A percentile compares a stretch with the other conserved stretches of the same genome.
Conservation (phyloP, 2,888 invertebrate species). For the Drosophila crucigera region DNA sequence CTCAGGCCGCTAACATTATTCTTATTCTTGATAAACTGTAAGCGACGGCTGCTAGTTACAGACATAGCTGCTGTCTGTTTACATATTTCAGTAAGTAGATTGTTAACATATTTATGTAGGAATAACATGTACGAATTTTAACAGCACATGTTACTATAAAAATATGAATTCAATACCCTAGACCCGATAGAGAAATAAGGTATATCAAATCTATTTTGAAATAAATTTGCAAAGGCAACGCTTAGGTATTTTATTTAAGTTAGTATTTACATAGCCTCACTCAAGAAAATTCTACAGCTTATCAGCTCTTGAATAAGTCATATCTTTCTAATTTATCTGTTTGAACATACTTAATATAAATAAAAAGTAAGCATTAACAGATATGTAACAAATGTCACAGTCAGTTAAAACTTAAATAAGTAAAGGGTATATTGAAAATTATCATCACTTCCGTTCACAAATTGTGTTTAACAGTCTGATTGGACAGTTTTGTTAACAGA, state of each 20-base stretch:
- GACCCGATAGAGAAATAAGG: background rate
- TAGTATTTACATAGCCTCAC: background rate
- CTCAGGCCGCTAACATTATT: conserved; percentile 4
- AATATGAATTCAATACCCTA: conserved; percentile 1
- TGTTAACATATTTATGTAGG: conserved; percentile 18
- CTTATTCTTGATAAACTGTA: conserved; percentile 1
- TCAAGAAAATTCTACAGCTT: background rate
- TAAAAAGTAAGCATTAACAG: background rate
- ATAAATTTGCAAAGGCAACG: background rate
- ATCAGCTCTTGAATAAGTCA: background rate
- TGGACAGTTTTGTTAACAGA: conserved; percentile 49
- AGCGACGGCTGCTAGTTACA: conserved; percentile 10
- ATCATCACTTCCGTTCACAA: background rate
- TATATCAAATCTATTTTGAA: background rate
- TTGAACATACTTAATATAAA: background rate
- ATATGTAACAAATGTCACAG: background rate
- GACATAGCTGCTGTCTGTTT: background rate
- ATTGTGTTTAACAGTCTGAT: conserved; percentile 44
- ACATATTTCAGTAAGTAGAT: conserved; percentile 5
- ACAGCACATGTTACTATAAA: conserved; percentile 6
- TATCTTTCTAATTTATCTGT: background rate
- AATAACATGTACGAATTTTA: background rate
- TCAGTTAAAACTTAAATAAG: too few species aligned
- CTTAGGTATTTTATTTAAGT: background rate
- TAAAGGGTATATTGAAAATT: conserved; percentile 21